phyloP scores from a whole-genome alignment of 2,113 vertebrate genomes.

The Rhinopomastus cyanomelas region DNA sequence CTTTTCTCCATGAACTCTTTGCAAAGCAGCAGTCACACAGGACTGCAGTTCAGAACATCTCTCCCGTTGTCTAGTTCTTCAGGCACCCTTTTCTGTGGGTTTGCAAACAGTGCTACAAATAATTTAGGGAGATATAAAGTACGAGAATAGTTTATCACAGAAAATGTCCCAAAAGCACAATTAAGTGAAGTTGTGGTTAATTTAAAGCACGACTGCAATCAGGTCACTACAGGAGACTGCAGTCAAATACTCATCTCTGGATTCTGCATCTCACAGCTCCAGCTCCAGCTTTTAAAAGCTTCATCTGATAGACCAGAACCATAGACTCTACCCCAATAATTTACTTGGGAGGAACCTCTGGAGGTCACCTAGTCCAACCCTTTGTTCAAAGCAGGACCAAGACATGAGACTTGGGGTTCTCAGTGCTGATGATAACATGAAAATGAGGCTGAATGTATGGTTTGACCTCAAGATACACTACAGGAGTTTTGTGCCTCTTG shows the following conservation, averaged over 20 bases:
- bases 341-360: not conserved
- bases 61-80: not conserved
- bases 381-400: not conserved
- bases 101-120: not conserved
- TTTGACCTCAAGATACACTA: not conserved
- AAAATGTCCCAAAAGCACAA: not conserved
- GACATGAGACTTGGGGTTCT: not conserved
- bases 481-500: not conserved
- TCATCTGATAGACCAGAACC: not conserved
- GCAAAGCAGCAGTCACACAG: constrained; percentile 13
- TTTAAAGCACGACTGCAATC: not conserved
- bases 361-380: not conserved
- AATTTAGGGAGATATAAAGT: not conserved
- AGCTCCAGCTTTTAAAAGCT: not conserved
- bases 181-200: not conserved
- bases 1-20: not conserved
- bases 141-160: not conserved
- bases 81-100: not conserved
- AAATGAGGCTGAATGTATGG: too few relatives aligned
- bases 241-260: not conserved
- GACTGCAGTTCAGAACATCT: not conserved
- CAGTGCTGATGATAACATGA: not conserved
- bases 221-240: not conserved
- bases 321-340: not conserved
- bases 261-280: not conserved